These are phyloP conservation scores for Tragelaphus eurycerus DNA, from an alignment of 2,797 vertebrate species.

Conservation along the genomic window DNA sequence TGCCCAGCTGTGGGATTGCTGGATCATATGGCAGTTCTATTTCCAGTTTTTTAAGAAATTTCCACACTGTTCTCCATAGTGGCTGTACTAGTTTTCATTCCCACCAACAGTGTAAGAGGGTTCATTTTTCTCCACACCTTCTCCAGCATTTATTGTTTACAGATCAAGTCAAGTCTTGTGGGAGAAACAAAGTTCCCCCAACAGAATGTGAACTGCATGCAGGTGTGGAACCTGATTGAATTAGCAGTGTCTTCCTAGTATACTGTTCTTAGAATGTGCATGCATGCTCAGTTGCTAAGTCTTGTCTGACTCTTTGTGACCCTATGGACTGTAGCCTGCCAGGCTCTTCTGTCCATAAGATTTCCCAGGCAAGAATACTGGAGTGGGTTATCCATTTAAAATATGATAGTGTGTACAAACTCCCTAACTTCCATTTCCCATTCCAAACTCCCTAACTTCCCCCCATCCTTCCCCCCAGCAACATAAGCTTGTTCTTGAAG, in stretches of 20 bases:
- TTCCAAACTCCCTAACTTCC: neutral
- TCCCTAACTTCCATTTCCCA: neutral
- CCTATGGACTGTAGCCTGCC: neutral
- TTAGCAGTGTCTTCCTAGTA: neutral
- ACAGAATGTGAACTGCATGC: neutral
- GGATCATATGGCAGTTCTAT: neutral
- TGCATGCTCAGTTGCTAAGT: neutral
- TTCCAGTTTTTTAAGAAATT: neutral
- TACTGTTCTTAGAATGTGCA: neutral
- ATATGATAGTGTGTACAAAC: neutral
- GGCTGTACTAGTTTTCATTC: neutral
- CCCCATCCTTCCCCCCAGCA: neutral
- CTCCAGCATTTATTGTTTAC: neutral
- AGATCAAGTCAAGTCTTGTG: neutral
- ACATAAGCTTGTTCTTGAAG: neutral
- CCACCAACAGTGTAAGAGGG: neutral
- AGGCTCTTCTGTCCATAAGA: neutral
- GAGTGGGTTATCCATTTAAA: neutral
- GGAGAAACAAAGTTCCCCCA: neutral
- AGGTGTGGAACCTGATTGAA: neutral
- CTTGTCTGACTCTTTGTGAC: neutral
- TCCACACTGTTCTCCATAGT: neutral
- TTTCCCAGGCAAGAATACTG: neutral
- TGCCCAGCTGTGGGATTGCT: neutral
- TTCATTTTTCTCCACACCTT: neutral